Conservation (phyloP, 2,797 vertebrate genomes). For the Bucorvus abyssinicus region DNA sequence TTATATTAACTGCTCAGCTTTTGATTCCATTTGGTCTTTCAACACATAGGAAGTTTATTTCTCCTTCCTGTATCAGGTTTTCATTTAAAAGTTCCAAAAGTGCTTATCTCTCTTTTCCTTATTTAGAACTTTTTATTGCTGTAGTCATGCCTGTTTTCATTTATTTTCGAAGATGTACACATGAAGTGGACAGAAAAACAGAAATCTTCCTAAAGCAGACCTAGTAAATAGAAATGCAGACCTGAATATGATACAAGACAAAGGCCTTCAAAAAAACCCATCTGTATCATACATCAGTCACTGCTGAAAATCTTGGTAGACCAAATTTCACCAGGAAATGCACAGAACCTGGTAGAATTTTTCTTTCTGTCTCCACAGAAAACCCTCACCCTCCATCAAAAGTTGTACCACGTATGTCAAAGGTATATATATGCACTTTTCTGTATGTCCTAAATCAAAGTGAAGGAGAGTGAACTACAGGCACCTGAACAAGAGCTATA, state of each 20-base stretch:
- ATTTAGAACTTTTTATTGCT: conserved; percentile 14
- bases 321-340: neutral
- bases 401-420: neutral
- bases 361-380: neutral
- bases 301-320: neutral
- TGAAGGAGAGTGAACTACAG: neutral
- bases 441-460: neutral
- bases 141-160: conserved; percentile 23
- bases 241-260: neutral
- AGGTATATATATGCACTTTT: neutral
- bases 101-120: neutral
- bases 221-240: neutral
- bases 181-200: neutral
- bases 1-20: conserved; percentile 21
- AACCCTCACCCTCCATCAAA: neutral
- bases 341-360: neutral
- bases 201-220: neutral
- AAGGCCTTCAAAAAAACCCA: neutral
- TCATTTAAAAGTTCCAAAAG: conserved; percentile 21
- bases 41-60: conserved; percentile 15
- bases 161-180: conserved; percentile 2
- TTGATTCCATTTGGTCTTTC: conserved; percentile 40
- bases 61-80: conserved; percentile 31
- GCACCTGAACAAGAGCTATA: neutral
- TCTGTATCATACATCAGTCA: neutral